Percentiles rank a stretch among this genome's conserved stretches.
These are phyloP conservation scores for Hetaerina americana DNA, from an alignment of 1,140 invertebrate genomes.

Conservation along the genomic window DNA sequence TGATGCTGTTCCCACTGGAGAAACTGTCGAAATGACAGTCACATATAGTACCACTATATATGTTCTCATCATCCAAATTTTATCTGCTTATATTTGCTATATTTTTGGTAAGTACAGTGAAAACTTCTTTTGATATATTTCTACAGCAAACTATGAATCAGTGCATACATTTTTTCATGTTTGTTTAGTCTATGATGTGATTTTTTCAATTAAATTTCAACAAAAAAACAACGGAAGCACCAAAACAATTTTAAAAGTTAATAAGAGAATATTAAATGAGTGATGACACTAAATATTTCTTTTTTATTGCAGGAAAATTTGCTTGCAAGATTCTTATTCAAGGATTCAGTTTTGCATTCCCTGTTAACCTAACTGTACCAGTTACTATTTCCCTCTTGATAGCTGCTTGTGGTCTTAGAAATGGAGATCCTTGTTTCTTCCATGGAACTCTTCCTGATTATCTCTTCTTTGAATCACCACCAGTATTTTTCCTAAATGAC, in stretches of 20 bases:
- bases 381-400: conserved; percentile 78
- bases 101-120: conserved; percentile 51
- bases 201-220: no score
- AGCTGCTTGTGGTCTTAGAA: conserved; percentile 72
- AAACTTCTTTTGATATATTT: no score
- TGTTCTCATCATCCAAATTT: conserved; percentile 67
- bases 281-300: not conserved
- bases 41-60: conserved; percentile 59
- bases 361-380: conserved; percentile 82
- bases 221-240: no score
- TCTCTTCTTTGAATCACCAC: conserved; percentile 78
- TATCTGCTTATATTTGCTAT: conserved; percentile 75
- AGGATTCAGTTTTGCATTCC: conserved; percentile 91
- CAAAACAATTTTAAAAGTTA: no score
- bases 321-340: conserved; percentile 94
- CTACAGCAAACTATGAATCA: not conserved
- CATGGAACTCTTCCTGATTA: conserved; percentile 73
- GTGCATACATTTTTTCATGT: not conserved
- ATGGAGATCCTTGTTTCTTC: conserved; percentile 78
- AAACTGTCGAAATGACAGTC: conserved; percentile 52
- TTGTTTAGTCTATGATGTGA: not conserved
- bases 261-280: no score
- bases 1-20: conserved; percentile 54
- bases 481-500: conserved; percentile 64
- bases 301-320: conserved; percentile 55